Evolutionary conservation across 2,113 vertebrate genomes (phyloP), one percentile per base, ranked within the genome.

Genomic region (Mungos mungo): DNA sequence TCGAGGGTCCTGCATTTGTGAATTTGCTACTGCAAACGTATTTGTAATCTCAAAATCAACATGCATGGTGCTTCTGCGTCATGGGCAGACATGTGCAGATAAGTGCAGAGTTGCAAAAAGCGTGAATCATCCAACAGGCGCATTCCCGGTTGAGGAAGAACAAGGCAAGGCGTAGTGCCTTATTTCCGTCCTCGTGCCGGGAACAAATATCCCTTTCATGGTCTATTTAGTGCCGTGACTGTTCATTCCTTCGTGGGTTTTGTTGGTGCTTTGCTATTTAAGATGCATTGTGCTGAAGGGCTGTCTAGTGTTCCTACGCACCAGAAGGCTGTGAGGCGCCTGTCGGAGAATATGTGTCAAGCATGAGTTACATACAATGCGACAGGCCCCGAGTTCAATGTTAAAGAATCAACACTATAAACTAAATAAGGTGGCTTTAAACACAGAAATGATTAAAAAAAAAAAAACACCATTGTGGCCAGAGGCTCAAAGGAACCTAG

Each of bases 331-430:
- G 7, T 5, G 21, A 29, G 8, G 25, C 13, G 23, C 41, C 71
- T 68, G 7, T 2, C 1, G 2, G 41, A 45, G 72, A 76, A 63
- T 3, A 4, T 0, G 0, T 8, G 13, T 15, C 41, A 31, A 31
- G 31, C 47, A 15, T 45, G 52, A 11, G 38, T 41, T 72, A 77
- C 3, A 27, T 72, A 71, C 3, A 27, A n/a, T 2, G 21, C 23
- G 31, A 27, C 4, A 8, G 57, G 71, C 41, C 29, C 2, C 4
- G 11, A 33, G 29, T 60, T 52, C 76, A n/a, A 0, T 38, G 54
- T 41, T 29, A 38, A 33, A 33, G 71, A 95, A 50, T 2, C 23
- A 72, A 82, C 68, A 18, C 16, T 12, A 10, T 7, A 15, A 69
- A 16, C 41, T 16, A 68, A 84, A 45, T 45, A 74, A 25, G 23